phyloP scores from a whole-genome alignment of 2,888 invertebrate genomes.

The Fragum fragum region DNA sequence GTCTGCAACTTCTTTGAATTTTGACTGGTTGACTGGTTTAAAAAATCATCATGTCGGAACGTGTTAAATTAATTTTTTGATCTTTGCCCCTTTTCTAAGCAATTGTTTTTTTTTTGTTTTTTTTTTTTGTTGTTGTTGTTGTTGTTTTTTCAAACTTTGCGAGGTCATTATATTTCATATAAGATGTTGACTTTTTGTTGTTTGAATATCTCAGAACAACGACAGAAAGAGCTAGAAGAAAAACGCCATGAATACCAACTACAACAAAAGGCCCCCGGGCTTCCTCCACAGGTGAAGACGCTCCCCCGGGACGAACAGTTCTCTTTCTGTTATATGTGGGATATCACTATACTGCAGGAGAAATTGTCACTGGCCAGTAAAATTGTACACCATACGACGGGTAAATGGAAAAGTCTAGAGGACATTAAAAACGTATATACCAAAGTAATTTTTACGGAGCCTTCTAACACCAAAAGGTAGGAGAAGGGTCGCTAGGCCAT shows the following conservation, averaged over 20 bases:
- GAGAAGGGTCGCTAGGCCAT: too few relatives aligned
- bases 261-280: slow-evolving; percentile 37
- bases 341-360: slow-evolving; percentile 37
- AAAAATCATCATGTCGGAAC: too few relatives aligned
- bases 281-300: slow-evolving; percentile 52
- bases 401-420: slow-evolving; percentile 81
- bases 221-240: slow-evolving; percentile 84
- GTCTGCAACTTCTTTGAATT: too few relatives aligned
- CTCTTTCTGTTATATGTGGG: slow-evolving; percentile 49
- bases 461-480: slow-evolving; percentile 50
- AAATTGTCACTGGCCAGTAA: slow-evolving; percentile 50
- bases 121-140: too few relatives aligned
- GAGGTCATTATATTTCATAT: too few relatives aligned
- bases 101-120: too few relatives aligned
- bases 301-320: slow-evolving; percentile 48
- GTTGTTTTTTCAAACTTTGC: too few relatives aligned
- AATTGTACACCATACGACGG: slow-evolving; percentile 67
- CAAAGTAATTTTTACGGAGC: slow-evolving; percentile 58
- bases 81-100: too few relatives aligned
- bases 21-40: too few relatives aligned
- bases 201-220: slow-evolving; percentile 79
- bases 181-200: too few relatives aligned
- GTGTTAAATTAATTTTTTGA: too few relatives aligned
- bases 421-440: slow-evolving; percentile 81
- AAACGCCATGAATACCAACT: slow-evolving; percentile 72